phyloP scores from a whole-genome alignment of 1,140 invertebrate genomes.

The Listronotus bonariensis region DNA sequence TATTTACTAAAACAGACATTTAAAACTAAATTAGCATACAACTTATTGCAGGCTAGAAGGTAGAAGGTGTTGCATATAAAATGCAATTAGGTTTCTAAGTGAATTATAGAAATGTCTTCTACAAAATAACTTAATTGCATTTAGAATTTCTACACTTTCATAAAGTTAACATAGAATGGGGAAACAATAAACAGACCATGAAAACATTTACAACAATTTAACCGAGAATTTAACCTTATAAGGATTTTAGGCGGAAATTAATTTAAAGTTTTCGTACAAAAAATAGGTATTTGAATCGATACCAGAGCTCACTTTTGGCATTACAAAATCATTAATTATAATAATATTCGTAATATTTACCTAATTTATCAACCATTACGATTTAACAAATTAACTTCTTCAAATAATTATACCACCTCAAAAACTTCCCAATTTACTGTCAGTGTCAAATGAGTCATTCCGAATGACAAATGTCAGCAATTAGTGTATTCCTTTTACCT shows the following conservation, averaged over 20 bases:
- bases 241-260: constrained; percentile 22
- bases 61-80: constrained; percentile 17
- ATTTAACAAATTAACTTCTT: constrained; percentile 14
- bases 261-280: constrained; percentile 2
- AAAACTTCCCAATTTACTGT: constrained; percentile 6
- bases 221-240: too few relatives aligned
- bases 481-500: too few relatives aligned
- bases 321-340: neutral
- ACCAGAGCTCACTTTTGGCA: neutral
- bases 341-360: constrained; percentile 37
- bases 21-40: constrained; percentile 21
- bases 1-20: constrained; percentile 77
- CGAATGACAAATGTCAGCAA: too few relatives aligned
- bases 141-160: constrained; percentile 29
- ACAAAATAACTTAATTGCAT: constrained; percentile 11
- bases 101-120: constrained; percentile 7
- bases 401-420: neutral
- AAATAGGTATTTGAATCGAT: neutral
- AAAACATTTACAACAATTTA: constrained; percentile 34
- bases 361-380: constrained; percentile 57
- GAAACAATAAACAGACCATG: constrained; percentile 36
- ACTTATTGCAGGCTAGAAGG: neutral
- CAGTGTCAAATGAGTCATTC: too few relatives aligned
- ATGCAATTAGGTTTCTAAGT: constrained; percentile 11
- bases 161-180: constrained; percentile 24